These are phyloP conservation scores for Seira sanloemensis DNA, from an alignment of 2,888 invertebrate species.

Conservation along the genomic window DNA sequence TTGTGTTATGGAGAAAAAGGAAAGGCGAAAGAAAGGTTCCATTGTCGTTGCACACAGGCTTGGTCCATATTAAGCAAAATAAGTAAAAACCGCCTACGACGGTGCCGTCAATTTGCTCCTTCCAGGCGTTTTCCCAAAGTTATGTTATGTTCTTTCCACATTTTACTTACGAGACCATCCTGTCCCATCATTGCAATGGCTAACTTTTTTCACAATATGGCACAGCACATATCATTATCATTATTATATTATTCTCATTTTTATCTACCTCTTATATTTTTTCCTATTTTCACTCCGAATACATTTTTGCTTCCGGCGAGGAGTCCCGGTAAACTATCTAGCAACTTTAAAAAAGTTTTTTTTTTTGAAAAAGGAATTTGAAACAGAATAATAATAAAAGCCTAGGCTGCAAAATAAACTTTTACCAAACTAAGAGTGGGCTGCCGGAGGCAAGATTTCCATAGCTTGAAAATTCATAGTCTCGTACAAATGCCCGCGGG, in stretches of 20 bases:
- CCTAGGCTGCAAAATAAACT: slow-evolving; percentile 64
- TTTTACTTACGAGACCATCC: slow-evolving; percentile 39
- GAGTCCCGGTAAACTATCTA: slow-evolving; percentile 19
- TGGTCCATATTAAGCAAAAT: too few relatives aligned
- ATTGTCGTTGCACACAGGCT: too few relatives aligned
- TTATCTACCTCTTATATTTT: slow-evolving; percentile 16
- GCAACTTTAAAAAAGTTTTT: slow-evolving; percentile 53
- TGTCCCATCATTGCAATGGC: neutral
- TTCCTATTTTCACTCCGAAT: neutral
- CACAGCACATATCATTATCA: slow-evolving; percentile 1
- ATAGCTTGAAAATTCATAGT: slow-evolving; percentile 59
- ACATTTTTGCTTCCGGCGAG: slow-evolving; percentile 27
- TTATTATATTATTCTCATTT: slow-evolving; percentile 17
- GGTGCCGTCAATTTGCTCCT: too few relatives aligned
- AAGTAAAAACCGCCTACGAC: too few relatives aligned
- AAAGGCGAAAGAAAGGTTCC: too few relatives aligned
- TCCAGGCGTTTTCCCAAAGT: too few relatives aligned
- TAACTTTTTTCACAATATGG: slow-evolving; percentile 17
- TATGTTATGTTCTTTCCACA: slow-evolving; percentile 8
- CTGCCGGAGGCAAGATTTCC: slow-evolving; percentile 48
- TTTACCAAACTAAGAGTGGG: slow-evolving; percentile 61
- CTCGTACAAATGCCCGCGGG: too few relatives aligned
- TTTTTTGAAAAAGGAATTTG: too few relatives aligned
- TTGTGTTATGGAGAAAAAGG: too few relatives aligned
- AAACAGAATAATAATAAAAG: slow-evolving; percentile 64